Conservation (phyloP, 2,888 invertebrate genomes). For the Subacronicta megacephala region DNA sequence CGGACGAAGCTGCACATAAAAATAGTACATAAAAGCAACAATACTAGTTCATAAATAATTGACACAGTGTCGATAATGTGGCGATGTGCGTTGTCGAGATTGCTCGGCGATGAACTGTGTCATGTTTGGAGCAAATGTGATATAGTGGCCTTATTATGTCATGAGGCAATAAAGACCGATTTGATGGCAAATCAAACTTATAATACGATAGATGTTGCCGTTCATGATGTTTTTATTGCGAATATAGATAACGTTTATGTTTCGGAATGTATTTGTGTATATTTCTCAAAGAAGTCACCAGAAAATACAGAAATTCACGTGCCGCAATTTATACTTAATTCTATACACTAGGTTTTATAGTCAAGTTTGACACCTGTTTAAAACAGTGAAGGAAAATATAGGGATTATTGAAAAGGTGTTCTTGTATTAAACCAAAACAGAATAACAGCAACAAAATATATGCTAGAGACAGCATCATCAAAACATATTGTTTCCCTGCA, state of each 20-base stretch:
- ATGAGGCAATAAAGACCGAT: constrained; percentile 20
- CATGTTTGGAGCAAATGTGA: constrained; percentile 5
- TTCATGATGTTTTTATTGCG: constrained; percentile 1
- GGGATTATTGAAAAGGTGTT: no score
- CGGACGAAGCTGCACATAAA: neutral
- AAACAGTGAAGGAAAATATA: no score
- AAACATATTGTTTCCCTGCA: neutral
- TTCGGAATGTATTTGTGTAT: no score
- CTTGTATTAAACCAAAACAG: no score
- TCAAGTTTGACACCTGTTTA: no score
- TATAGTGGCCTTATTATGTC: constrained; percentile 13
- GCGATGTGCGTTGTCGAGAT: neutral
- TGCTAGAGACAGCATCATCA: no score
- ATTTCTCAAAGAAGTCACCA: no score
- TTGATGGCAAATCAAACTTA: constrained; percentile 16
- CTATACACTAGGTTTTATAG: no score
- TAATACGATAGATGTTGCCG: constrained; percentile 3
- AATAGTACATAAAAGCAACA: neutral
- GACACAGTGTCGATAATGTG: constrained; percentile 15
- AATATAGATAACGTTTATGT: neutral
- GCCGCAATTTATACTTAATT: no score
- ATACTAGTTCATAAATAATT: constrained; percentile 1
- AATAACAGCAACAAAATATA: no score
- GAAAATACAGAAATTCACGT: no score
- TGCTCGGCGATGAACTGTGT: constrained; percentile 3